Conservation (phyloP, 2,888 invertebrate genomes). For the Priocnemis perturbator region DNA sequence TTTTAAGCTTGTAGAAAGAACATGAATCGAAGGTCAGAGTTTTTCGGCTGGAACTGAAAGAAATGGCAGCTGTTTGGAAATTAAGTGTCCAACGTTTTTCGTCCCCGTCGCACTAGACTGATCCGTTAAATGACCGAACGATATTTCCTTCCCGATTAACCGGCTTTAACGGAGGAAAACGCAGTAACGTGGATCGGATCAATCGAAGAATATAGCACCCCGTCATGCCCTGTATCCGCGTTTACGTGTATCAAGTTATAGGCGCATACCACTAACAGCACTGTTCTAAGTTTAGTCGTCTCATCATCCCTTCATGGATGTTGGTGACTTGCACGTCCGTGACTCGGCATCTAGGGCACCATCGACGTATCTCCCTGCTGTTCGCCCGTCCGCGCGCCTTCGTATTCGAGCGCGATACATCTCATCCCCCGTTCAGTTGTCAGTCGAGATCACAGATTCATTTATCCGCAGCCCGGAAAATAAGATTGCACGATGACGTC, state of each 20-base stretch:
- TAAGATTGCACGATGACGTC: slow-evolving; percentile 30
- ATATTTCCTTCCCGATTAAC: neutral
- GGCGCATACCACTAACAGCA: slow-evolving; percentile 44
- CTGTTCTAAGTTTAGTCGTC: slow-evolving; percentile 62
- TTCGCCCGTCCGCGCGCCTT: slow-evolving; percentile 15
- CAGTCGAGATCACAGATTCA: slow-evolving; percentile 43
- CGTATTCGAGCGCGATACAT: slow-evolving; percentile 32
- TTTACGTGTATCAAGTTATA: slow-evolving; percentile 66
- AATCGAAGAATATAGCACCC: slow-evolving; percentile 58
- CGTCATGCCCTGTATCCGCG: slow-evolving; percentile 56
- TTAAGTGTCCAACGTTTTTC: too few species aligned
- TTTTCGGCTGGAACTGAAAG: too few species aligned
- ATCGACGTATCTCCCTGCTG: slow-evolving; percentile 40
- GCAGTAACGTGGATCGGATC: slow-evolving; percentile 55
- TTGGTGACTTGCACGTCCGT: slow-evolving; percentile 67
- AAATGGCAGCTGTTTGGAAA: too few species aligned
- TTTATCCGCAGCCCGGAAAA: slow-evolving; percentile 46
- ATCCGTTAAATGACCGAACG: too few species aligned
- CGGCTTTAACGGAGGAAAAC: neutral
- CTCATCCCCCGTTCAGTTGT: slow-evolving; percentile 45
- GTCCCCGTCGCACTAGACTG: too few species aligned
- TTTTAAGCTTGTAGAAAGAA: too few species aligned
- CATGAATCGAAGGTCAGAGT: too few species aligned
- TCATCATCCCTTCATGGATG: slow-evolving; percentile 64
- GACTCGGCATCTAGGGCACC: slow-evolving; percentile 53